These are phyloP conservation scores for Heteractis magnifica DNA, from an alignment of 92 coral and sea anemone genomes.

Conservation along the genomic window DNA sequence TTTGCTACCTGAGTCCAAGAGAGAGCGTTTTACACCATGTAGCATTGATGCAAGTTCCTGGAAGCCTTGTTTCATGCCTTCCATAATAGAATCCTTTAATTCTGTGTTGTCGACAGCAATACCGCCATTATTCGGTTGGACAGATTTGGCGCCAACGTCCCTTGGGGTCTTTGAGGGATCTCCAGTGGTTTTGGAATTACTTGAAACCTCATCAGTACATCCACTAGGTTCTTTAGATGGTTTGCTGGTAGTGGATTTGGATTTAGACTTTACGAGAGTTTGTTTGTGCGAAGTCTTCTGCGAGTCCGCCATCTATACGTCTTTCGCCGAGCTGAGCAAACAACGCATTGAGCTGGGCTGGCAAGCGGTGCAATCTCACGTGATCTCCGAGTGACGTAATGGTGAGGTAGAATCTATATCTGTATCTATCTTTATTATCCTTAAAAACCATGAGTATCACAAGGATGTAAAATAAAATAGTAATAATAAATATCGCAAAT, in stretches of 20 bases:
- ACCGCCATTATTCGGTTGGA: neutral
- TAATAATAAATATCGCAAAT: no score
- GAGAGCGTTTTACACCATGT: neutral
- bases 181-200: no score
- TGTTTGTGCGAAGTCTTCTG: no score
- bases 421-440: no score
- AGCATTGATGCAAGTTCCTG: constrained; percentile 17
- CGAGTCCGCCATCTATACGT: neutral
- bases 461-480: no score
- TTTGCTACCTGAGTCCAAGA: constrained; percentile 14
- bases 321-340: neutral
- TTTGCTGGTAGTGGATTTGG: no score
- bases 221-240: no score
- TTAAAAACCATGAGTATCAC: no score
- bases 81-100: neutral
- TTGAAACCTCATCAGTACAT: no score
- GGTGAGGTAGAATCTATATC: neutral
- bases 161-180: neutral
- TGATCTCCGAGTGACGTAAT: neutral
- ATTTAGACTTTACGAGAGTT: no score
- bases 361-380: neutral
- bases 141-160: constrained; percentile 13
- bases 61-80: constrained; percentile 12
- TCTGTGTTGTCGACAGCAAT: neutral
- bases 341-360: neutral